A percentile compares a stretch with the other conserved stretches of the same genome.
Conservation (phyloP, 2,888 invertebrate genomes). For the Chloroclystis v-ata region DNA sequence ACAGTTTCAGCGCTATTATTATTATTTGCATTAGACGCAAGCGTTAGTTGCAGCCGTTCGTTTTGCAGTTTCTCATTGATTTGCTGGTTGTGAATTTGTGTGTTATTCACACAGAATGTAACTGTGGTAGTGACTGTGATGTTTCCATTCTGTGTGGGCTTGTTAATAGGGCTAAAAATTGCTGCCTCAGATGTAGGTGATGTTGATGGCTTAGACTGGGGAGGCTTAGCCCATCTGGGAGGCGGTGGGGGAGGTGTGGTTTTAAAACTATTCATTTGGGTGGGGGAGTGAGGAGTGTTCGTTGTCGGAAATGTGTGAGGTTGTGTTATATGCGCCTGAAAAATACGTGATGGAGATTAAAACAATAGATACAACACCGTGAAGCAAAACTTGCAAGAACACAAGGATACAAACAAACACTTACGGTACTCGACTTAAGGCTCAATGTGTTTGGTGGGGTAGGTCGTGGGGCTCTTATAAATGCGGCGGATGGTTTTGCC, state of each 20-base stretch:
- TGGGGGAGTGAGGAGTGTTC: constrained; percentile 64
- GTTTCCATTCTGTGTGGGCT: constrained; percentile 80
- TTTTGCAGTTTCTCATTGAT: constrained; percentile 70
- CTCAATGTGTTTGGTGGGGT: constrained; percentile 91
- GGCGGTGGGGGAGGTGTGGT: constrained; percentile 90
- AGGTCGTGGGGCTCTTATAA: constrained; percentile 83
- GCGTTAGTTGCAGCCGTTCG: constrained; percentile 74
- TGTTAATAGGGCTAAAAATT: constrained; percentile 69
- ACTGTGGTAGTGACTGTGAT: constrained; percentile 92
- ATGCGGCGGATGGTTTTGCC: constrained; percentile 62
- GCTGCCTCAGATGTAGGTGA: constrained; percentile 66
- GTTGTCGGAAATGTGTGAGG: constrained; percentile 70
- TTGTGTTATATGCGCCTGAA: constrained; percentile 78
- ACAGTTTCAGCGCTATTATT: constrained; percentile 61
- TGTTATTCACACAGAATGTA: constrained; percentile 86
- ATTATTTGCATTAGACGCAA: constrained; percentile 71
- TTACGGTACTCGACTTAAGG: constrained; percentile 80
- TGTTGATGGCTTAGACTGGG: constrained; percentile 69
- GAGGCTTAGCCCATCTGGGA: constrained; percentile 90
- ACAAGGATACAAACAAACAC: constrained; percentile 31
- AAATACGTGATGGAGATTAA: constrained; percentile 62
- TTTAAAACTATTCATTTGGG: constrained; percentile 54
- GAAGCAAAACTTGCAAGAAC: constrained; percentile 32
- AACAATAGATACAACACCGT: constrained; percentile 45
- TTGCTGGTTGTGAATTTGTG: constrained; percentile 74